Percentiles rank a stretch among this genome's conserved stretches.
Conservation (phyloP, 1,140 invertebrate species). For the Drosophila saltans region DNA sequence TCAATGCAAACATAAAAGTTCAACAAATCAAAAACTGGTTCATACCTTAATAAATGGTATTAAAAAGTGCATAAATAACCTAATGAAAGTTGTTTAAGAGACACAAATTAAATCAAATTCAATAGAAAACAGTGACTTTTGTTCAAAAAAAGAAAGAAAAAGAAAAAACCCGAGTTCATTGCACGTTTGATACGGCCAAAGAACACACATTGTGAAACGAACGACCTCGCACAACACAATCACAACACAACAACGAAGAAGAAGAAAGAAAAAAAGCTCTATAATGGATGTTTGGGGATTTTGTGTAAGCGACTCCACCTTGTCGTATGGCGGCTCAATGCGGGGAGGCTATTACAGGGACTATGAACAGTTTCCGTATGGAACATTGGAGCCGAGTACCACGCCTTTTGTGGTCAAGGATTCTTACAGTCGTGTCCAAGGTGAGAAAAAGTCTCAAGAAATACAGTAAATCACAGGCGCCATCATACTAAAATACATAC, state of each 20-base stretch:
- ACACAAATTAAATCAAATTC: neutral
- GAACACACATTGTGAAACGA: constrained; percentile 70
- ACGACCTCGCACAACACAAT: constrained; percentile 72
- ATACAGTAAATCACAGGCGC: neutral
- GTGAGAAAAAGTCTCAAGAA: constrained; percentile 50
- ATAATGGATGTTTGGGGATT: constrained; percentile 81
- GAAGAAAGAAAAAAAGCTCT: constrained; percentile 35
- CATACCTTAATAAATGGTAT: constrained; percentile 54
- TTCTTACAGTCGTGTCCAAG: constrained; percentile 81
- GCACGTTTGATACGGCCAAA: constrained; percentile 50
- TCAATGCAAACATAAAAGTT: constrained; percentile 49
- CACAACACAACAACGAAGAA: constrained; percentile 23
- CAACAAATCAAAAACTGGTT: constrained; percentile 41
- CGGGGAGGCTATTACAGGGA: constrained; percentile 84
- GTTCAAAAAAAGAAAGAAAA: constrained; percentile 4
- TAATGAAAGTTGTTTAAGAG: constrained; percentile 42
- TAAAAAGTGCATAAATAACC: constrained; percentile 50
- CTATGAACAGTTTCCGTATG: constrained; percentile 84
- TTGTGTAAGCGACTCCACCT: constrained; percentile 74
- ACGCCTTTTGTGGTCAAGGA: constrained; percentile 69
- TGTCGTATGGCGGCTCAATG: constrained; percentile 84
- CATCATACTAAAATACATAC: constrained; percentile 7
- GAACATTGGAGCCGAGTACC: constrained; percentile 64
- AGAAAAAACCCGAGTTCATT: constrained; percentile 64
- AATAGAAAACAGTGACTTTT: constrained; percentile 45